A percentile compares a stretch with the other conserved stretches of the same genome.
Evolutionary conservation across 2,113 vertebrate genomes (phyloP).

Genomic region (Callospermophilus lateralis): DNA sequence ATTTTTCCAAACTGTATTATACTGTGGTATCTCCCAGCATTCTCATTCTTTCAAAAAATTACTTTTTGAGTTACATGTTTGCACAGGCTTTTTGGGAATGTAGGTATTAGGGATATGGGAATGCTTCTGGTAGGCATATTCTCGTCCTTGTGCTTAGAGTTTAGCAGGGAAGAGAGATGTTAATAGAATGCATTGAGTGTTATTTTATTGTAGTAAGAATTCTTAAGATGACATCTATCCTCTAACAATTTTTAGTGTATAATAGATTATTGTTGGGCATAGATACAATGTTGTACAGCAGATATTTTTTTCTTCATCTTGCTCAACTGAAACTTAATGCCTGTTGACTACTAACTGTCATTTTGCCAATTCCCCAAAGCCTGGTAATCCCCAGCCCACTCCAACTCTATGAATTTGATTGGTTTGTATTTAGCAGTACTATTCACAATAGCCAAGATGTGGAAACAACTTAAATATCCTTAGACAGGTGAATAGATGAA

Average conservation of each 20-base stretch:
- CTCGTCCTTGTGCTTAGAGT: not conserved
- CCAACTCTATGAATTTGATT: not conserved
- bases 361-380: no score
- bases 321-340: not conserved
- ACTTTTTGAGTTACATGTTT: not conserved
- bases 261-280: not conserved
- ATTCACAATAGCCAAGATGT: not conserved
- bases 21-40: not conserved
- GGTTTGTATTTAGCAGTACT: not conserved
- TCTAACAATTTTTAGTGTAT: not conserved
- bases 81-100: not conserved
- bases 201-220: not conserved
- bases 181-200: not conserved
- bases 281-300: not conserved
- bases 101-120: not conserved
- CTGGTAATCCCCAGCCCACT: not conserved
- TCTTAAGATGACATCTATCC: not conserved
- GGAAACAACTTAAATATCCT: not conserved
- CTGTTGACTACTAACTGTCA: not conserved
- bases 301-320: not conserved
- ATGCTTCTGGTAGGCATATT: not conserved
- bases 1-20: not conserved
- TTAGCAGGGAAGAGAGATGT: not conserved
- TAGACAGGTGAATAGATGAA: not conserved
- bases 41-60: not conserved